These are phyloP conservation scores for Malurus leucopterus DNA, from an alignment of 2,797 vertebrate species.

Conservation along the genomic window DNA sequence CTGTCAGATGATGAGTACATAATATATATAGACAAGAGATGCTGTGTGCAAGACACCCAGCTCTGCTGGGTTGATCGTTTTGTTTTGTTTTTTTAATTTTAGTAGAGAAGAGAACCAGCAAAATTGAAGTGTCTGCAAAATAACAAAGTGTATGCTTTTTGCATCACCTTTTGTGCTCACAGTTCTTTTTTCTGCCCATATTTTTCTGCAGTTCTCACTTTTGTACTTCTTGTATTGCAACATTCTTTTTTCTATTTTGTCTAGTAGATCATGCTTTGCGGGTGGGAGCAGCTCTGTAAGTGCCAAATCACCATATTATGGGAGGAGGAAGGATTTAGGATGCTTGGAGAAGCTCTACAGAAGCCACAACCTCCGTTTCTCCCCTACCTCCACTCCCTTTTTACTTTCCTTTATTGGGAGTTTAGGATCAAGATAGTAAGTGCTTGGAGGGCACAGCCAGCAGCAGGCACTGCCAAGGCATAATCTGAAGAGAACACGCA, in stretches of 20 bases:
- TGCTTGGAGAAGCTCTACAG: neutral
- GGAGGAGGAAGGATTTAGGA: neutral
- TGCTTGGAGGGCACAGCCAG: neutral
- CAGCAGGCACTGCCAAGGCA: neutral
- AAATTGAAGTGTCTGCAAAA: neutral
- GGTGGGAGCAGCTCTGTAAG: neutral
- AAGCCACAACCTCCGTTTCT: neutral
- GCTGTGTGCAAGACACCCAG: neutral
- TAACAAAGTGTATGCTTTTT: neutral
- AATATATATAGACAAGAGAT: neutral
- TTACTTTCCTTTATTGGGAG: neutral
- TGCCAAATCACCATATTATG: neutral
- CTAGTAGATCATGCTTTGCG: neutral
- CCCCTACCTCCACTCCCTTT: accelerated
- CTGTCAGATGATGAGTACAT: neutral
- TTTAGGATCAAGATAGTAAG: neutral
- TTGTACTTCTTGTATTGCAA: neutral
- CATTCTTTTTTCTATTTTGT: neutral
- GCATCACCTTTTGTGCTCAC: neutral
- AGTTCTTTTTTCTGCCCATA: neutral
- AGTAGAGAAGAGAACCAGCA: neutral
- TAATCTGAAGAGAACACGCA: neutral
- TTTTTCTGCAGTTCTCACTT: neutral
- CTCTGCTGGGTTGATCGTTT: neutral
- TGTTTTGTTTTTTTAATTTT: neutral